phyloP scores from a whole-genome alignment of 2,797 vertebrate species.

The Takifugu ocellatus region DNA sequence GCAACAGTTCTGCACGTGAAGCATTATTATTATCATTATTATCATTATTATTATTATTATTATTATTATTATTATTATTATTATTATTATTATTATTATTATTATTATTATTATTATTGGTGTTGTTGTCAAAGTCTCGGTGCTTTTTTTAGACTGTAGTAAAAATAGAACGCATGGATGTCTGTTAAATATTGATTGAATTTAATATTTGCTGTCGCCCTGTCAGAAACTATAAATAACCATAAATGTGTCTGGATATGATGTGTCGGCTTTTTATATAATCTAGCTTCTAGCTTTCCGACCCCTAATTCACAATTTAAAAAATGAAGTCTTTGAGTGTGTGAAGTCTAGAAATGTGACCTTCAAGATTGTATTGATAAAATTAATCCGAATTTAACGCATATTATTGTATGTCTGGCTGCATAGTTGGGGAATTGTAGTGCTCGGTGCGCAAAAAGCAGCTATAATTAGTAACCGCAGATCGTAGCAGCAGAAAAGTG shows the following conservation, averaged over 20 bases:
- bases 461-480: conserved; percentile 77
- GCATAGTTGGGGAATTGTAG: conserved; percentile 69
- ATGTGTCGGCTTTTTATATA: too few relatives aligned
- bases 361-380: conserved; percentile 46
- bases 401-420: conserved; percentile 61
- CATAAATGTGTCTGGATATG: not conserved
- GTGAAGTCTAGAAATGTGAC: conserved; percentile 21
- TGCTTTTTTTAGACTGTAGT: too few relatives aligned
- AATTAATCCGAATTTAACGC: conserved; percentile 59
- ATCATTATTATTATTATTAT: not conserved
- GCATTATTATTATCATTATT: not conserved
- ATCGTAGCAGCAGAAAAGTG: conserved; percentile 63
- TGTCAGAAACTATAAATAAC: not conserved
- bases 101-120: conserved; percentile 2
- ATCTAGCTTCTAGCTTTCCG: not conserved
- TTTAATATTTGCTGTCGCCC: not conserved
- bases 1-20: conserved; percentile 1
- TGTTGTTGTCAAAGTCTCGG: too few relatives aligned
- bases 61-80: not conserved
- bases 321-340: not conserved
- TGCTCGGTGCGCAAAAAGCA: conserved; percentile 59
- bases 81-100: not conserved
- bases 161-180: not conserved
- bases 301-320: conserved; percentile 6
- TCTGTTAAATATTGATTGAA: not conserved